Evolutionary conservation across 2,113 vertebrate genomes (phyloP).

Genomic region (Phoxinus phoxinus): DNA sequence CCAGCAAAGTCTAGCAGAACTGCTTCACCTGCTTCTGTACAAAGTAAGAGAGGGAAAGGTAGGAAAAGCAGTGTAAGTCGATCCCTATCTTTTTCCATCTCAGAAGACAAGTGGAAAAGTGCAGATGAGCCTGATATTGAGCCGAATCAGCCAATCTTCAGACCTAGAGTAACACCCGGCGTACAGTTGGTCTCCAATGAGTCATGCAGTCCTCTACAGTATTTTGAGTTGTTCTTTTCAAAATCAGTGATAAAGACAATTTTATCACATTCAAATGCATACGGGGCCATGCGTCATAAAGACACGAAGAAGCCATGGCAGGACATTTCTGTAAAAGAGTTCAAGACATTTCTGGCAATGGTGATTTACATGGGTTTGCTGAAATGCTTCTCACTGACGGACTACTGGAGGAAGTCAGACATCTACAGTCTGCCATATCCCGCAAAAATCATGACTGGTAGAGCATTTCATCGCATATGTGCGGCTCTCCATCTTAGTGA

Average conservation of each 20-base stretch:
- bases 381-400: not conserved
- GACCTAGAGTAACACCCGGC: not conserved
- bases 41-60: not conserved
- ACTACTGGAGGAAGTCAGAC: not conserved
- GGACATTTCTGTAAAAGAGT: not conserved
- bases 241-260: not conserved
- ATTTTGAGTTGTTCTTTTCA: not conserved
- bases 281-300: not conserved
- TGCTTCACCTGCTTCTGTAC: not conserved
- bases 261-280: not conserved
- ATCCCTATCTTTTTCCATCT: not conserved
- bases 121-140: not conserved
- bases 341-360: not conserved
- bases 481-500: not conserved
- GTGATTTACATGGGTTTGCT: conserved; percentile 7
- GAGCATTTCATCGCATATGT: not conserved
- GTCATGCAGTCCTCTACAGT: conserved; percentile 38
- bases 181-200: conserved; percentile 26
- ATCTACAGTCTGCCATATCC: not conserved
- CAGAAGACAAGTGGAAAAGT: not conserved
- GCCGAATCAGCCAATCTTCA: not conserved
- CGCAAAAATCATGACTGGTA: not conserved
- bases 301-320: not conserved
- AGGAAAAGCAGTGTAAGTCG: not conserved
- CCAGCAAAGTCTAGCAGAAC: not conserved